A percentile compares a stretch with the other conserved stretches of the same genome.
Conservation (phyloP, 2,797 vertebrate species). For the Okamejei kenojei region DNA sequence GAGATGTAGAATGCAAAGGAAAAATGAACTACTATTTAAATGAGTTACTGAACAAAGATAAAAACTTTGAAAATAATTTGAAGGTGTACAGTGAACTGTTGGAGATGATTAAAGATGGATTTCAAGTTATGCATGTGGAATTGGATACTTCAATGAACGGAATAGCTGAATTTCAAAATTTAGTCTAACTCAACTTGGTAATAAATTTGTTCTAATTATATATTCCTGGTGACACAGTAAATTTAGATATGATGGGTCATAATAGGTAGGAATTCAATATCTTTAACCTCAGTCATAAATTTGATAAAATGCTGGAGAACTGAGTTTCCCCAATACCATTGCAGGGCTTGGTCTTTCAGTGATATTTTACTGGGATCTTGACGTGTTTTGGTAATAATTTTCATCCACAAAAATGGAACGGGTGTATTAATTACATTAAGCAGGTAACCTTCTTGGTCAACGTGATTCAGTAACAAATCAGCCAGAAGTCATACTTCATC, state of each 20-base stretch:
- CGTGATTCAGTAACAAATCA: not conserved
- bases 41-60: not conserved
- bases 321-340: not conserved
- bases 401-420: not conserved
- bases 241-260: not conserved
- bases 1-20: not conserved
- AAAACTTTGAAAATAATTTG: not conserved
- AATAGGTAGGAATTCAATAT: not conserved
- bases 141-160: too few species aligned
- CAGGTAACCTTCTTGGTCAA: not conserved
- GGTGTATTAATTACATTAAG: not conserved
- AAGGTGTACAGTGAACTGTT: not conserved
- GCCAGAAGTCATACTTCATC: too few species aligned
- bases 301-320: not conserved
- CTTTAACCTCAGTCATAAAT: not conserved
- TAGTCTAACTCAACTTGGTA: not conserved
- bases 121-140: not conserved
- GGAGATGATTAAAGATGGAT: too few species aligned
- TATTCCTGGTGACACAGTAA: not conserved
- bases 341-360: not conserved
- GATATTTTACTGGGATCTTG: not conserved
- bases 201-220: not conserved
- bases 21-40: not conserved
- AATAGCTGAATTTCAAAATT: not conserved
- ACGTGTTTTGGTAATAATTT: not conserved